Conservation (phyloP, 1,140 invertebrate genomes). For the Drosophila kurseongensis region DNA sequence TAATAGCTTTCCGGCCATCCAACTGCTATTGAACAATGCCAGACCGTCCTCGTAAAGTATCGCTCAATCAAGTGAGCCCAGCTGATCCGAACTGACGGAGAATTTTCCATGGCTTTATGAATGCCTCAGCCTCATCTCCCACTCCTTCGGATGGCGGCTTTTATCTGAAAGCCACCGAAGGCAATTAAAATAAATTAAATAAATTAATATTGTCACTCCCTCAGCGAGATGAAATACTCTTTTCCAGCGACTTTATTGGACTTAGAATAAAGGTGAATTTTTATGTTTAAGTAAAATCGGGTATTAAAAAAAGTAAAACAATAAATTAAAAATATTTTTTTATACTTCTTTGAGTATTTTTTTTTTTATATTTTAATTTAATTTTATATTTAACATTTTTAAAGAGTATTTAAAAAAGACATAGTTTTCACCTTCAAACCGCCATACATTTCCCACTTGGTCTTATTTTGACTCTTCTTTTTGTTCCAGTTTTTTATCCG, state of each 20-base stretch:
- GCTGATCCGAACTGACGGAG: conserved; percentile 18
- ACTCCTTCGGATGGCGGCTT: conserved; percentile 47
- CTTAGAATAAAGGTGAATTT: not conserved
- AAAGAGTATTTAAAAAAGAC: conserved; percentile 3
- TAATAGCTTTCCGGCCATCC: conserved; percentile 43
- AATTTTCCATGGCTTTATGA: conserved; percentile 30
- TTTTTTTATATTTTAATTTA: no score
- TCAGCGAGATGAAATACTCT: conserved; percentile 26
- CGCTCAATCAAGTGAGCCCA: conserved; percentile 64
- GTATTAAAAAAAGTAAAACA: no score
- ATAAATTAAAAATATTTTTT: no score
- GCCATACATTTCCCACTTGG: conserved; percentile 23
- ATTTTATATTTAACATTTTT: not conserved
- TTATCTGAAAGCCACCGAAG: conserved; percentile 66
- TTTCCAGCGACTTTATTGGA: not conserved
- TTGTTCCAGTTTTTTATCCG: conserved; percentile 39
- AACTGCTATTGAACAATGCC: conserved; percentile 35
- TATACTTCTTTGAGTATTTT: no score
- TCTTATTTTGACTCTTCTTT: conserved; percentile 67
- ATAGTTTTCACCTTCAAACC: not conserved
- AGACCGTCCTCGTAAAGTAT: conserved; percentile 67
- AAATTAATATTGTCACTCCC: conserved; percentile 78
- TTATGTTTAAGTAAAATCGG: no score
- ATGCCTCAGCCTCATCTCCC: conserved; percentile 17
- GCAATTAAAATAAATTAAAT: conserved; percentile 79